Conservation (phyloP, 2,888 invertebrate genomes). For the Coelogynopora nodosa region DNA sequence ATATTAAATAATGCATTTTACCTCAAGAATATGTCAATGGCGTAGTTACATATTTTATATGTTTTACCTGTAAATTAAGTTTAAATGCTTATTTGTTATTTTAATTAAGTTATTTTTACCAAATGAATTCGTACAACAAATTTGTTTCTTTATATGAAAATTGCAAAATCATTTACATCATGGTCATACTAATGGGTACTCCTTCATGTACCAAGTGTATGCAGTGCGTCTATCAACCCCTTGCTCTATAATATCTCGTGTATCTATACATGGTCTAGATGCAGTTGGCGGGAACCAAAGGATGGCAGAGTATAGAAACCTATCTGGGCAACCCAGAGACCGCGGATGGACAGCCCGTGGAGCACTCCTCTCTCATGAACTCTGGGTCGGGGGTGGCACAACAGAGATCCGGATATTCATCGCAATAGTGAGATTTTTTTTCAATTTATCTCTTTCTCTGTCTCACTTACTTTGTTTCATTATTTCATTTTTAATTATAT, state of each 20-base stretch:
- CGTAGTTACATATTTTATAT: background rate
- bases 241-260: too few relatives aligned
- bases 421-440: conserved; percentile 9
- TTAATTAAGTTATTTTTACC: background rate
- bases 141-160: too few relatives aligned
- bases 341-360: background rate
- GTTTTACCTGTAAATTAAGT: conserved; percentile 27
- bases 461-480: too few relatives aligned
- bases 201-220: too few relatives aligned
- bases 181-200: too few relatives aligned
- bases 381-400: background rate
- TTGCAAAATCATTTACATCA: too few relatives aligned
- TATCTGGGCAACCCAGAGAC: conserved; percentile 1
- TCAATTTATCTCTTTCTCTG: too few relatives aligned
- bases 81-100: background rate
- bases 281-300: background rate
- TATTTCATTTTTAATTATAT: too few relatives aligned
- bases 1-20: too few relatives aligned
- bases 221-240: too few relatives aligned
- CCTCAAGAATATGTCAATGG: too few relatives aligned
- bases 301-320: conserved; percentile 35
- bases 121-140: too few relatives aligned
- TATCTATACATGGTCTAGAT: background rate
- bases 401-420: background rate
- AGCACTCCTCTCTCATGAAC: background rate